Conservation (phyloP, 2,797 vertebrate species). For the Nyctibius grandis region DNA sequence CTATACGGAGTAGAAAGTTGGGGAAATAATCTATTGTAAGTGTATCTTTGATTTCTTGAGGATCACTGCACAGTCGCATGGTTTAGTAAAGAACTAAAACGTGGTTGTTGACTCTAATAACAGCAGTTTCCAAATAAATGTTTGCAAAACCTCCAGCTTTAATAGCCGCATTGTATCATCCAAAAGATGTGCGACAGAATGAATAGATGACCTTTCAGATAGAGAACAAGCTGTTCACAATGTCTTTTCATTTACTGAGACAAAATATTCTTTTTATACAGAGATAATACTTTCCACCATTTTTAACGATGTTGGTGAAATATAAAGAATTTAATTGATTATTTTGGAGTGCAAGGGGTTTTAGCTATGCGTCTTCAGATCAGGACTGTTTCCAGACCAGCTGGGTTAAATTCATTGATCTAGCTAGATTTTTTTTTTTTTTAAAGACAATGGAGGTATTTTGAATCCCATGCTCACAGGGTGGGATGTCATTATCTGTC, state of each 20-base stretch:
- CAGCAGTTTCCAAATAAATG: slow-evolving; percentile 32
- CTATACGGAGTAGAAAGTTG: not conserved
- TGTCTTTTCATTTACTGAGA: slow-evolving; percentile 36
- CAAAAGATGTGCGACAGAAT: not conserved
- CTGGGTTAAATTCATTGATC: not conserved
- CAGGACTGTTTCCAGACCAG: not conserved
- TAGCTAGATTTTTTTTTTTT: not conserved
- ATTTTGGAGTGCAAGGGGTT: not conserved
- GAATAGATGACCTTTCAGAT: slow-evolving; percentile 18
- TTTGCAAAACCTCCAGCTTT: slow-evolving; percentile 22
- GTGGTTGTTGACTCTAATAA: slow-evolving; percentile 5
- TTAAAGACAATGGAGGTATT: not conserved
- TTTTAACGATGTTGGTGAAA: slow-evolving; percentile 40
- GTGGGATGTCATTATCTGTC: not conserved
- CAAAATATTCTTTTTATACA: slow-evolving; percentile 38
- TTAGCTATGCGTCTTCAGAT: not conserved
- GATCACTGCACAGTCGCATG: not conserved
- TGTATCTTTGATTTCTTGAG: not conserved
- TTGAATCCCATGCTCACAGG: not conserved
- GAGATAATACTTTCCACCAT: slow-evolving; percentile 32
- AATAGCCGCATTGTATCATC: not conserved
- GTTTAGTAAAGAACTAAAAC: not conserved
- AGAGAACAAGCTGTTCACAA: slow-evolving; percentile 22
- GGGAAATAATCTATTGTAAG: not conserved
- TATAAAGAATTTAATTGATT: slow-evolving; percentile 42